Conservation (phyloP, 2,797 vertebrate genomes). For the Catharus ustulatus region DNA sequence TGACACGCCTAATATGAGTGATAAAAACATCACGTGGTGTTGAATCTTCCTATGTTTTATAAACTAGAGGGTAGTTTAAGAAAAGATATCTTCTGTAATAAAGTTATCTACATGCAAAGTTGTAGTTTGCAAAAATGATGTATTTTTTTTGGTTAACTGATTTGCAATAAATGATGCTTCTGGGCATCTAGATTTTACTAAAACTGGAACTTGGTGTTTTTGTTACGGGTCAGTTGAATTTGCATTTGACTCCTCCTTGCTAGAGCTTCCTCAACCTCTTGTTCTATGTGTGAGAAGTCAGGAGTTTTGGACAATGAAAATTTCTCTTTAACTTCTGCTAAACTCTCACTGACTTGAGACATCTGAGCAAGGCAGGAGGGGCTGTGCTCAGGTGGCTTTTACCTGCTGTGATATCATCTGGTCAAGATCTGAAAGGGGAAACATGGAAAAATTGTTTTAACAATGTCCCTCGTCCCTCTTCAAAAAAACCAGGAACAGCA, state of each 20-base stretch:
- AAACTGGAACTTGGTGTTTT: constrained; percentile 21
- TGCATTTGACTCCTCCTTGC: neutral
- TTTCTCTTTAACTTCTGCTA: neutral
- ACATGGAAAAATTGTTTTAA: neutral
- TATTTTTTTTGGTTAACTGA: constrained; percentile 86
- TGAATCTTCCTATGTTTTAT: constrained; percentile 82
- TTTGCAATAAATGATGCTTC: constrained; percentile 92
- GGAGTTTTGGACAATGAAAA: neutral
- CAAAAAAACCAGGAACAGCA: neutral
- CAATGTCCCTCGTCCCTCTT: rapidly evolving
- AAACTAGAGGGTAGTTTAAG: constrained; percentile 87
- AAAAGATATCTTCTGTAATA: constrained; percentile 78
- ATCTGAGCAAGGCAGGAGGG: neutral
- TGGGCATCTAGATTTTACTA: constrained; percentile 77
- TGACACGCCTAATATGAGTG: constrained; percentile 70
- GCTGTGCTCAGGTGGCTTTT: neutral
- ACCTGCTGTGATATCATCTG: neutral
- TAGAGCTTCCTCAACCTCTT: neutral
- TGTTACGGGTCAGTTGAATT: neutral
- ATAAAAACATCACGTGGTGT: constrained; percentile 75
- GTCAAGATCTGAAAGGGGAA: neutral
- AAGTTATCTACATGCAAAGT: constrained; percentile 83
- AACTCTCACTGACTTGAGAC: neutral
- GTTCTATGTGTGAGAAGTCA: neutral
- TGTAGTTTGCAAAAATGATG: constrained; percentile 86